Conservation (phyloP, 2,797 vertebrate genomes). For the Leuciscus waleckii region DNA sequence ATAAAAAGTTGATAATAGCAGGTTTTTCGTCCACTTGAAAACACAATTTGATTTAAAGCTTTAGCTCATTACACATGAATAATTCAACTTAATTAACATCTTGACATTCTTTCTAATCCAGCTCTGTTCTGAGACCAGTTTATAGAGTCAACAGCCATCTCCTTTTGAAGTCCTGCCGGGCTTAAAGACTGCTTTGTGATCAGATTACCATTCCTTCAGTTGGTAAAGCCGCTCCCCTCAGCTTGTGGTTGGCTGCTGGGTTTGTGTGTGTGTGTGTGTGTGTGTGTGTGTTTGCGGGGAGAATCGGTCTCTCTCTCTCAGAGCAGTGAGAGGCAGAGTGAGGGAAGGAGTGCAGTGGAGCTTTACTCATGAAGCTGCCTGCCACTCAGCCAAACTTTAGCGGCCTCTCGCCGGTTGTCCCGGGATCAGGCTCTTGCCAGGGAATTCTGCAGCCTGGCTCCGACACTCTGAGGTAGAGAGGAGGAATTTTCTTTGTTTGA, state of each 20-base stretch:
- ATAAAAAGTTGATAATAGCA: background rate
- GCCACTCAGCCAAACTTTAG: conserved; percentile 55
- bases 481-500: conserved; percentile 59
- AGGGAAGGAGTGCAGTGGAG: conserved; percentile 40
- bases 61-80: conserved; percentile 28
- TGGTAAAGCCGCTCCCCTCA: conserved; percentile 56
- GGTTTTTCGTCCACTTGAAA: conserved; percentile 3
- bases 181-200: conserved; percentile 55
- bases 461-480: conserved; percentile 55
- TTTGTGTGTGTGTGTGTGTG: conserved; percentile 29
- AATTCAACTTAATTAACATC: conserved; percentile 32
- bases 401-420: conserved; percentile 45
- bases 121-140: conserved; percentile 49
- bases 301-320: conserved; percentile 28
- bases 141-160: conserved; percentile 23
- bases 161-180: conserved; percentile 34
- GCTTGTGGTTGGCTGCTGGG: conserved; percentile 61
- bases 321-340: conserved; percentile 1
- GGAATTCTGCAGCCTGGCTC: conserved; percentile 36
- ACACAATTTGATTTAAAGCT: conserved; percentile 3
- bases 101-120: conserved; percentile 22
- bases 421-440: conserved; percentile 14
- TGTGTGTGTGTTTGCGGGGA: conserved; percentile 20
- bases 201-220: conserved; percentile 53
- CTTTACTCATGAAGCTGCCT: conserved; percentile 62